Evolutionary conservation across 2,797 vertebrate species (phyloP).

Genomic region (Phoeniculus purpureus): DNA sequence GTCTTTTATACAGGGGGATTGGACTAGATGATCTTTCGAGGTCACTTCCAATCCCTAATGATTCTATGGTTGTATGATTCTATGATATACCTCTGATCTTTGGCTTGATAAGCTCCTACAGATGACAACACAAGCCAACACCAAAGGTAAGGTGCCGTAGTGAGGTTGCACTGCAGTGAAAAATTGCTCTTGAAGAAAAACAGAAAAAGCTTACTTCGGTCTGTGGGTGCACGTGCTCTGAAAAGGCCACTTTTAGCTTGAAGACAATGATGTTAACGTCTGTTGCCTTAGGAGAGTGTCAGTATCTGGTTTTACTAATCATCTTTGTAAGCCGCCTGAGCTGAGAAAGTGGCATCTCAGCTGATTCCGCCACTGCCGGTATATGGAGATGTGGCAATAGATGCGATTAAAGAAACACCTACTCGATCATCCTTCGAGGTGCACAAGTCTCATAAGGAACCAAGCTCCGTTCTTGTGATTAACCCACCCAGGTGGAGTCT

Average conservation of each 20-base stretch:
- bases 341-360: constrained; percentile 4
- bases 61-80: too few species aligned
- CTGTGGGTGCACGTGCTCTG: neutral
- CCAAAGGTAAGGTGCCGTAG: neutral
- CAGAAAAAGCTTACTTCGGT: neutral
- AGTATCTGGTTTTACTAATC: constrained; percentile 10
- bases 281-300: neutral
- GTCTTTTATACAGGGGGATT: neutral
- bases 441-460: neutral
- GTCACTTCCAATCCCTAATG: too few species aligned
- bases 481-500: neutral
- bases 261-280: neutral
- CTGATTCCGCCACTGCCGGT: neutral
- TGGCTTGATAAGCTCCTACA: neutral
- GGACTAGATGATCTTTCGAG: too few species aligned
- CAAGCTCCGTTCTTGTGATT: neutral
- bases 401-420: constrained; percentile 12
- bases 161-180: neutral
- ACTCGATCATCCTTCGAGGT: neutral
- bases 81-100: neutral
- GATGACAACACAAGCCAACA: neutral
- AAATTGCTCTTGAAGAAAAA: neutral
- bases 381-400: neutral
- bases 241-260: constrained; percentile 3
- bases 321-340: neutral